Evolutionary conservation across 2,113 vertebrate genomes (phyloP).

Genomic region (Chaetodon trifascialis): DNA sequence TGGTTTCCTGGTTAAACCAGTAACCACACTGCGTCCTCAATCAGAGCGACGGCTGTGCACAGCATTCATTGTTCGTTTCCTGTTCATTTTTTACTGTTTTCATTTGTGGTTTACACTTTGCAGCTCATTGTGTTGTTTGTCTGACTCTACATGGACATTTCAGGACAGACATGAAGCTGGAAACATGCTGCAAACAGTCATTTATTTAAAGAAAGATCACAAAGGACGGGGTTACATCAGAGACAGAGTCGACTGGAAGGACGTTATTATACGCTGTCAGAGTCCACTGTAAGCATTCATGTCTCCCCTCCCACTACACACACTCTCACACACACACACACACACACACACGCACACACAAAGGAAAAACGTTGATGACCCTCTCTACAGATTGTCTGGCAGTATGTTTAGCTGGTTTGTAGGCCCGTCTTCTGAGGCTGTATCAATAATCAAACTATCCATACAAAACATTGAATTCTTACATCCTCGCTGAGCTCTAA

Average conservation of each 20-base stretch:
- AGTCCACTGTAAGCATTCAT: background rate
- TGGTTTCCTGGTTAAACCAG: background rate
- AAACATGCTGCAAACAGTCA: background rate
- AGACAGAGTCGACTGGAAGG: background rate
- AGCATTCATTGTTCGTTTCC: background rate
- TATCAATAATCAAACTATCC: conserved; percentile 26
- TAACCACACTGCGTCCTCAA: background rate
- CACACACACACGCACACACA: background rate
- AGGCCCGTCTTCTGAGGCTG: conserved; percentile 11
- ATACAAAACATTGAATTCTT: conserved; percentile 27
- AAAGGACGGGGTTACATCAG: conserved; percentile 13
- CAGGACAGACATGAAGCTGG: background rate
- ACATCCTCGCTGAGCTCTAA: background rate
- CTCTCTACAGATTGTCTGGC: conserved; percentile 66
- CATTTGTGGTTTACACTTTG: background rate
- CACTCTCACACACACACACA: conserved; percentile 19
- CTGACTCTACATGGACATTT: background rate
- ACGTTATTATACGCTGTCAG: background rate
- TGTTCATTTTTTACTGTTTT: background rate
- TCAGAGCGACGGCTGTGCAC: background rate
- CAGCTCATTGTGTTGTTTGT: background rate
- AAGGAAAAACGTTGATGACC: background rate
- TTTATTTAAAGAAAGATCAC: conserved; percentile 53
- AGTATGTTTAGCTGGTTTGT: conserved; percentile 65
- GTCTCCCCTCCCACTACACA: background rate